These are phyloP conservation scores for Saccopteryx bilineata DNA, from an alignment of 2,113 vertebrate species.

Conservation along the genomic window DNA sequence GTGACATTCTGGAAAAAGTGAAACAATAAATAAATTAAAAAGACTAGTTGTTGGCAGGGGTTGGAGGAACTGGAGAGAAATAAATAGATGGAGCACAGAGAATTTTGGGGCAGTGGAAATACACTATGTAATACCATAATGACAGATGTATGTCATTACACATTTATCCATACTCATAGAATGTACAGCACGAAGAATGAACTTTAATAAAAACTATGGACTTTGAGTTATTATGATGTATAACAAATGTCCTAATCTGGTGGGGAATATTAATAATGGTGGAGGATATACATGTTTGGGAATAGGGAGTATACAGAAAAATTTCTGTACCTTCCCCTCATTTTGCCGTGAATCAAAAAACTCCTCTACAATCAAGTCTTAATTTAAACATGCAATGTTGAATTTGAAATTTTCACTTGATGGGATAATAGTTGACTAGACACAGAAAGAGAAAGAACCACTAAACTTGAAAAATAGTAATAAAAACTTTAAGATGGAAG, in stretches of 20 bases:
- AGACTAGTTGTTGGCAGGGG: neutral
- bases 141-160: neutral
- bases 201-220: neutral
- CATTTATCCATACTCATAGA: neutral
- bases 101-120: neutral
- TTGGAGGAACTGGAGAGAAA: neutral
- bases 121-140: neutral
- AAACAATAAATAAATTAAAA: neutral
- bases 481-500: neutral
- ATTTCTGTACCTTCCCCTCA: neutral
- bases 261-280: neutral
- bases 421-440: neutral
- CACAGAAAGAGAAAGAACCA: neutral
- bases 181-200: neutral
- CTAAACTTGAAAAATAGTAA: neutral
- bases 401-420: neutral
- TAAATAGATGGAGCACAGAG: neutral
- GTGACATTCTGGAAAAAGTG: neutral
- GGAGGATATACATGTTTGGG: neutral
- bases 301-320: neutral
- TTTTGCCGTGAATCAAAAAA: neutral
- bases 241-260: neutral
- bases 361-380: neutral
- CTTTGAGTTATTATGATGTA: neutral
- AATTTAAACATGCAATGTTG: neutral